Evolutionary conservation across 2,113 vertebrate species (phyloP).

Genomic region (Taxidea taxus): DNA sequence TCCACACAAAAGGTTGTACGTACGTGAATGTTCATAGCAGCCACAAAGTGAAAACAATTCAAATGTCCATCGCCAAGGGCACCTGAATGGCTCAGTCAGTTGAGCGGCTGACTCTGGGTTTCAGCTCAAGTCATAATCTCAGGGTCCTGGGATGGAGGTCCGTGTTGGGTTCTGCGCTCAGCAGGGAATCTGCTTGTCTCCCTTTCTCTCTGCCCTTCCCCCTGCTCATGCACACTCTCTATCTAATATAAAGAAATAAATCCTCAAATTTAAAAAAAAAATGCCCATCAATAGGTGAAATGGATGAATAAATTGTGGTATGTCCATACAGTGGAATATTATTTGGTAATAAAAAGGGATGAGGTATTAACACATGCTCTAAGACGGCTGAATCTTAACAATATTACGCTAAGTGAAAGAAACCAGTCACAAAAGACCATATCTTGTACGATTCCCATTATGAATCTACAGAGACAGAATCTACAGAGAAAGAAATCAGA

Average conservation of each 20-base stretch:
- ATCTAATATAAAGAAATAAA: background rate
- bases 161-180: accelerated
- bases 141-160: background rate
- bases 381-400: background rate
- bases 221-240: background rate
- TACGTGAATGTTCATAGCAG: background rate
- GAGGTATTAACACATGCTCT: background rate
- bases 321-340: background rate
- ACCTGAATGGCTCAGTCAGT: background rate
- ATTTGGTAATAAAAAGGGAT: background rate
- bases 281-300: background rate
- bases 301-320: background rate
- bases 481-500: background rate
- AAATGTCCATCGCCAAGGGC: background rate
- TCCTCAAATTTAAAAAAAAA: background rate
- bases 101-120: background rate
- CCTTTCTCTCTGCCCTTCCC: background rate
- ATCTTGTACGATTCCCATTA: background rate
- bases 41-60: background rate
- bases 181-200: background rate
- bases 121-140: background rate
- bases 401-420: background rate
- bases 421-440: background rate
- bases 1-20: background rate
- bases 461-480: background rate